Evolutionary conservation across 2,113 vertebrate species (phyloP), one percentile per base, ranked within the genome.

Genomic region (Etheostoma cragini): DNA sequence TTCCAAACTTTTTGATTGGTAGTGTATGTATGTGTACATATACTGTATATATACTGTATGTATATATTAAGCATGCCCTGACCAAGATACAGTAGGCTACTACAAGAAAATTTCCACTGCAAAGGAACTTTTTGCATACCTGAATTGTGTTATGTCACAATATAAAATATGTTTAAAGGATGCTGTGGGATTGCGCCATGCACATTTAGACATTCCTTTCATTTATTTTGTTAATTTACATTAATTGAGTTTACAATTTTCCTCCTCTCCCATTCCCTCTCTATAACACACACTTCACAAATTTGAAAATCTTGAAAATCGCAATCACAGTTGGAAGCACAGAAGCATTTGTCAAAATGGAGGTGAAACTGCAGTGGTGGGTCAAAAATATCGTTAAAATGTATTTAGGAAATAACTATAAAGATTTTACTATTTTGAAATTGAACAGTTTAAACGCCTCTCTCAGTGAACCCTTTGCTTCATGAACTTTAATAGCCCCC

Each of bases 401-500:
- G 8, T 8, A 33, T 81, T 74, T 33, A 68, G 13, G 12, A 26
- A 50, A 46, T 24, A 57, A 76, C 62, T 77, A 54, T 64, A 15
- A 63, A 69, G 35, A 78, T 58, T 72, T 75, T 67, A 72, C 45
- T 69, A 52, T 67, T 81, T 76, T 64, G 50, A 50, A 78, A 78
- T 61, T 72, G 16, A 79, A 71, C 57, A 72, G 63, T 70, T 42
- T 57, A 60, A 73, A 79, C 45, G n/a, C 24, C 5, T 26, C 22
- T 56, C 16, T 76, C 45, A 45, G 53, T 63, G 67, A 84, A 50
- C 64, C 64, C 71, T 65, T 42, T 74, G 76, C 72, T 62, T 78
- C 54, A 24, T 80, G 68, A 57, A 77, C 22, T 79, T 88, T 76
- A 82, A 85, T 73, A 21, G 24, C 58, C 35, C 30, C 35, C 54